A percentile compares a stretch with the other conserved stretches of the same genome.
Conservation (phyloP, 2,888 invertebrate genomes). For the Chaetoderma sp. region DNA sequence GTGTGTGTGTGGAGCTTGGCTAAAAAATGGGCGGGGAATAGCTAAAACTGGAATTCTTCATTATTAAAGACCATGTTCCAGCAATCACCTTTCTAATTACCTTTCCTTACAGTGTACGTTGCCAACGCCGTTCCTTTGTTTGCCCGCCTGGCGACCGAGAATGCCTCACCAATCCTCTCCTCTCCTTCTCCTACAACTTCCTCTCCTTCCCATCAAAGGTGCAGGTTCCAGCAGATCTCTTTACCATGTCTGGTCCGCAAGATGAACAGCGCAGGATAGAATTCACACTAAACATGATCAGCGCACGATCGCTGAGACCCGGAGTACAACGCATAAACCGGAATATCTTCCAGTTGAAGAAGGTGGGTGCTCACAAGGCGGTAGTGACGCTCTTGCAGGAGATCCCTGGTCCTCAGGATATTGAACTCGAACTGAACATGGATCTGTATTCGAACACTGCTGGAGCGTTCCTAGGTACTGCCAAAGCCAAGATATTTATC, state of each 20-base stretch:
- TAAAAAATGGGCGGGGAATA: no score
- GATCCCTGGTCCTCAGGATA: slow-evolving; percentile 89
- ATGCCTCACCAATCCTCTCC: slow-evolving; percentile 83
- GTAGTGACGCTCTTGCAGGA: slow-evolving; percentile 81
- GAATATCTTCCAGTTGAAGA: slow-evolving; percentile 68
- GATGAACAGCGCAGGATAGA: slow-evolving; percentile 79
- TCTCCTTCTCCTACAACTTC: slow-evolving; percentile 92
- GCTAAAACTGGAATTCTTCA: no score
- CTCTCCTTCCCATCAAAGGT: slow-evolving; percentile 85
- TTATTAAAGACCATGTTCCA: no score
- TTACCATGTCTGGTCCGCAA: slow-evolving; percentile 87
- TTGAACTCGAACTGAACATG: slow-evolving; percentile 89
- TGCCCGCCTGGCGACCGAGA: slow-evolving; percentile 81
- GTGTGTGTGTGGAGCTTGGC: no score
- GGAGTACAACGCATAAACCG: slow-evolving; percentile 58
- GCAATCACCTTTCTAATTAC: neutral
- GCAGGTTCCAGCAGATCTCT: slow-evolving; percentile 76
- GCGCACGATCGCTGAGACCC: slow-evolving; percentile 73
- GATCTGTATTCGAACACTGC: slow-evolving; percentile 76
- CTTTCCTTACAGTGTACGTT: slow-evolving; percentile 73
- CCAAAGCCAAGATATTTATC: slow-evolving; percentile 86
- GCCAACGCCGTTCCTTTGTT: slow-evolving; percentile 78
- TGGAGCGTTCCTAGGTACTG: slow-evolving; percentile 85
- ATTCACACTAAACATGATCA: slow-evolving; percentile 79
- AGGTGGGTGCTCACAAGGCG: slow-evolving; percentile 71